Evolutionary conservation across 2,888 invertebrate species (phyloP).

Genomic region (Melipona bicolor): DNA sequence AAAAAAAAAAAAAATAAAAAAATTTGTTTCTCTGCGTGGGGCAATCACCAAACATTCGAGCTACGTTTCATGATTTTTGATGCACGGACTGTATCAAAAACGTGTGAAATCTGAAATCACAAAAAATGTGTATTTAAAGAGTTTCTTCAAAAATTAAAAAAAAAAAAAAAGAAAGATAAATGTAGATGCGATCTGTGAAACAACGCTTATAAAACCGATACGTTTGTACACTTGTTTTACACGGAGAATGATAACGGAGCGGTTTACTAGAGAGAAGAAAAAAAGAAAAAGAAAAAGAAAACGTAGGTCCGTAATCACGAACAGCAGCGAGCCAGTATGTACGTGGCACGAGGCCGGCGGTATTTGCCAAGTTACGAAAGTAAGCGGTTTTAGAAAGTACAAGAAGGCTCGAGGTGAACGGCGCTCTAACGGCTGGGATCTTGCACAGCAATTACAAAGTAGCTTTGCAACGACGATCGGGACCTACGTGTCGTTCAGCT

Average conservation of each 20-base stretch:
- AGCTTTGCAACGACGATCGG: conserved; percentile 55
- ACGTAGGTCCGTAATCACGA: conserved; percentile 44
- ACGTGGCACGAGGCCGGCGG: conserved; percentile 59
- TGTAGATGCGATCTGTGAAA: background rate
- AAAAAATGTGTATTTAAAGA: background rate
- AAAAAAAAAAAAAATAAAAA: background rate
- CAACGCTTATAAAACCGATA: background rate
- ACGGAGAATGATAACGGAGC: conserved; percentile 37
- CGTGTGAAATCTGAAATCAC: background rate
- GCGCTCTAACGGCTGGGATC: conserved; percentile 68
- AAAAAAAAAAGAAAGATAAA: background rate
- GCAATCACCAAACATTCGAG: background rate
- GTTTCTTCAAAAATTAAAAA: background rate
- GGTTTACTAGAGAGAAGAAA: conserved; percentile 33
- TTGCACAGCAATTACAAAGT: conserved; percentile 64
- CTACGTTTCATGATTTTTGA: background rate
- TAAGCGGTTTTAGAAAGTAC: conserved; percentile 84
- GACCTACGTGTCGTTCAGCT: conserved; percentile 14
- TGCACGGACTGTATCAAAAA: background rate
- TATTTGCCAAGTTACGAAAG: conserved; percentile 81
- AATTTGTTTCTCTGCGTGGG: background rate
- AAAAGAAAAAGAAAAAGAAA: conserved; percentile 42
- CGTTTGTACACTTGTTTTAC: conserved; percentile 41
- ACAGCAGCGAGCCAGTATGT: conserved; percentile 33
- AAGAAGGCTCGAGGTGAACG: conserved; percentile 80